Conservation (phyloP, 2,113 vertebrate genomes). For the Thalassarche chlororhynchos region DNA sequence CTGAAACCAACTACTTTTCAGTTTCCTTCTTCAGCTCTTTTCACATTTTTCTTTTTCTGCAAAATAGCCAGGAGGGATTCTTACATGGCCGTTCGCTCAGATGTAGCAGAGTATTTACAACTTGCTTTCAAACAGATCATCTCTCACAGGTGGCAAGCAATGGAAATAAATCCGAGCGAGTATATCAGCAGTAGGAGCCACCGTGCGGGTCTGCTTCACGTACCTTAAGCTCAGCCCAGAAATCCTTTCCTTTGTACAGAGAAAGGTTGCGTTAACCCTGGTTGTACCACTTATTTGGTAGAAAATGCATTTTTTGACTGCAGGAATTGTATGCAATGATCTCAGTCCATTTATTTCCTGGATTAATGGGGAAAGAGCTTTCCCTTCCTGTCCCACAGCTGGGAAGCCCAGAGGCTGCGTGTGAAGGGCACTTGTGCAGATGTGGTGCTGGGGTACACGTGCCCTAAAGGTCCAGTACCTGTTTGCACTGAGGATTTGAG, state of each 20-base stretch:
- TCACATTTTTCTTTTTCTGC: background rate
- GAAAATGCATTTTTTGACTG: background rate
- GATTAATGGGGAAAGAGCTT: background rate
- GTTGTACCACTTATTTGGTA: background rate
- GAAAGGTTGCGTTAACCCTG: slow-evolving; percentile 14
- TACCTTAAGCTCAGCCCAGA: background rate
- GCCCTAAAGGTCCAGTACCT: rapidly evolving
- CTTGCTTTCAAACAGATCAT: background rate
- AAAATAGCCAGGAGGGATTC: background rate
- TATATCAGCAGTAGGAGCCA: background rate
- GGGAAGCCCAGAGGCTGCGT: background rate
- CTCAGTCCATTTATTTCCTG: background rate
- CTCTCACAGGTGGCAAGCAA: background rate
- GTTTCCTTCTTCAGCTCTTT: background rate
- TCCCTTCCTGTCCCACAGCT: background rate
- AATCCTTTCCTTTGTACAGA: background rate
- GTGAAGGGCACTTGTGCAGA: background rate
- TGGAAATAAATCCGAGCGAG: background rate
- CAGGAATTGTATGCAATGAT: background rate
- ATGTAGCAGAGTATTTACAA: background rate
- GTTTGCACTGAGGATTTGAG: background rate
- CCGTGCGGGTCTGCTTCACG: background rate
- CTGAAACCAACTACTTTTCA: background rate
- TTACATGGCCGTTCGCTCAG: background rate
- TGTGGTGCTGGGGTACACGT: background rate